Evolutionary conservation across 2,113 vertebrate genomes (phyloP), one percentile per base, ranked within the genome.

Genomic region (Engystomops pustulosus): DNA sequence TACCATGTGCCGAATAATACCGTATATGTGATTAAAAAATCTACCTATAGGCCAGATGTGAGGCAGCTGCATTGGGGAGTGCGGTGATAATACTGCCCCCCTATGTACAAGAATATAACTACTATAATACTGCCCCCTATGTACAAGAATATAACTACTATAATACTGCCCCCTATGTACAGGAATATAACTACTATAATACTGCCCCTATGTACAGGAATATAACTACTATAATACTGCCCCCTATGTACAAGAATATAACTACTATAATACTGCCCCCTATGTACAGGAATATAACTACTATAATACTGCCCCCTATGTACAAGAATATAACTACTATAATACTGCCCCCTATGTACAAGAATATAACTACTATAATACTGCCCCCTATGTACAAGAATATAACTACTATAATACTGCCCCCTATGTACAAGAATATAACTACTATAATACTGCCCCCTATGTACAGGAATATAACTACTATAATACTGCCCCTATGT

Each of bases 11-110:
- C 36, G 70, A 11, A 62, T 65, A 83, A 36, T 53, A 20, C 47
- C 71, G 77, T 17, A 84, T 77, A 47, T 81, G 23, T 70, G n/a
- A 45, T 1, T 70, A 49, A 41, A 8, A 76, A 83, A 74, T 20
- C 47, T 36, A 15, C 27, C 20, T 15, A 18, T 34, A 25, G 44
- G 1, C 51, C 70, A 83, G 70, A 58, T 82, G 80, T 58, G 51
- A 45, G 25, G 9, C 69, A 60, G 80, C 36, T 74, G 51, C 67
- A 12, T 25, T 67, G 17, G 6, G 23, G 23, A 65, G 23, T n/a
- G 14, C n/a, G n/a, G 17, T 10, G 12, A 30, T 23, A 62, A 27
- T 62, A 36, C 2, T 67, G 32, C 17, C 32, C n/a, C n/a, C 20
- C 7, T 32, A 32, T 65, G 5, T 65, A 17, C 60, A 65, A 65